phyloP scores from a whole-genome alignment of 2,797 vertebrate genomes.

The Poeciliopsis infans region DNA sequence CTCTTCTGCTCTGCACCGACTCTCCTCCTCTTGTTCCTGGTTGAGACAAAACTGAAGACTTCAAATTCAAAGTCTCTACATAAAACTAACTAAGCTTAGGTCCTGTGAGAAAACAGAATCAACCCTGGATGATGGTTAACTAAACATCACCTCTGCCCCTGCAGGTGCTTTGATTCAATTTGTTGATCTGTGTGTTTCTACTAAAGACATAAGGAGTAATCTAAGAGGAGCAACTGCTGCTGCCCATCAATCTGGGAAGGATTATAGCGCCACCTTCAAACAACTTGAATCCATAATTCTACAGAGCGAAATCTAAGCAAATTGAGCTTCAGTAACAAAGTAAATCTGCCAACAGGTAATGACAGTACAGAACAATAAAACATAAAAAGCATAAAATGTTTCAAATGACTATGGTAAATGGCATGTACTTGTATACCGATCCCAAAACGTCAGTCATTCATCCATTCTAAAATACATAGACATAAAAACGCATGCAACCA shows the following conservation, averaged over 20 bases:
- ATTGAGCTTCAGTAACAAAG: background rate
- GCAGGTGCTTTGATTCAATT: background rate
- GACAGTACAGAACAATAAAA: background rate
- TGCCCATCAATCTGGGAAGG: background rate
- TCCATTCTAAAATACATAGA: background rate
- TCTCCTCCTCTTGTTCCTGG: constrained; percentile 23
- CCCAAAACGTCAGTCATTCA: no score
- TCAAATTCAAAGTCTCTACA: background rate
- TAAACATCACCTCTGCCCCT: background rate
- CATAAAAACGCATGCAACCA: background rate
- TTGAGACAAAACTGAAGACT: background rate
- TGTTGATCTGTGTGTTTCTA: background rate
- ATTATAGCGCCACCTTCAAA: background rate
- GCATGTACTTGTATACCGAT: no score
- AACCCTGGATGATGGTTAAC: background rate
- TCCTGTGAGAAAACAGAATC: background rate
- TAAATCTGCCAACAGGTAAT: background rate
- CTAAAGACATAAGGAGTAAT: background rate
- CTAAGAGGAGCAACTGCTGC: background rate
- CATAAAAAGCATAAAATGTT: background rate
- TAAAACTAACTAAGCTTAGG: background rate
- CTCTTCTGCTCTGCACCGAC: constrained; percentile 34
- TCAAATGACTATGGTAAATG: background rate
- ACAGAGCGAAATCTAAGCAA: background rate
- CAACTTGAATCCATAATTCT: background rate